Evolutionary conservation across 2,797 vertebrate species (phyloP), one percentile per base, ranked within the genome.

Genomic region (Oryzias sinensis): DNA sequence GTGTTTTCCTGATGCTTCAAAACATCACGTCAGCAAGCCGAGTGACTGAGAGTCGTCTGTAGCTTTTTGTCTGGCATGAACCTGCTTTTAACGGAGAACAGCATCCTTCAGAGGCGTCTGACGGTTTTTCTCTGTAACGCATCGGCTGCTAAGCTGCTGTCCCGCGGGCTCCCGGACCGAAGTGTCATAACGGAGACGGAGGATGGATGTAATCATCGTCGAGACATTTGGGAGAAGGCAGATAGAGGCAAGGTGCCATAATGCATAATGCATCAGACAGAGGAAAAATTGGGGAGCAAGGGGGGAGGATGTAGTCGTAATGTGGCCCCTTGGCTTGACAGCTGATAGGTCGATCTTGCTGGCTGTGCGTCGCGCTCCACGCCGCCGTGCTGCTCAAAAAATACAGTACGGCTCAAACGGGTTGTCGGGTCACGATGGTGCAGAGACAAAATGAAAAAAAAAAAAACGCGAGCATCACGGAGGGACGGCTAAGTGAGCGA

Each of bases 201-300:
- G 46, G 49, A 67, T 62, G 43, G 40, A 75, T 80, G 72, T 72
- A 72, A 79, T 74, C 65, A 66, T 53, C 54, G 68, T 72, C 11
- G 48, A 77, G 65, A 62, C 68, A 58, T 77, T 78, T 81, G 61
- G 63, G 56, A 67, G 68, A 59, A 52, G 57, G 44, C 55, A 80
- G 75, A 77, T 85, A 68, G 70, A 71, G 72, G 71, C 43, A 14
- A 49, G 37, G 43, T 53, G 37, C 53, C 51, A 62, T 71, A 58
- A 76, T 77, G 65, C 72, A 73, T 78, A 78, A 85, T 79, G 73
- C 64, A 74, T 74, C 68, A 76, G 72, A 70, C 59, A 16, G 59
- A 55, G 55, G 46, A 64, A 61, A 51, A 77, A 72, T 54, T 72
- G 68, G 64, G 59, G 65, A 72, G 54, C 72, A 65, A 60, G 60